Base-by-base conservation (phyloP, 2,888 invertebrate genomes). In the Drosophila ochracea region DNA sequence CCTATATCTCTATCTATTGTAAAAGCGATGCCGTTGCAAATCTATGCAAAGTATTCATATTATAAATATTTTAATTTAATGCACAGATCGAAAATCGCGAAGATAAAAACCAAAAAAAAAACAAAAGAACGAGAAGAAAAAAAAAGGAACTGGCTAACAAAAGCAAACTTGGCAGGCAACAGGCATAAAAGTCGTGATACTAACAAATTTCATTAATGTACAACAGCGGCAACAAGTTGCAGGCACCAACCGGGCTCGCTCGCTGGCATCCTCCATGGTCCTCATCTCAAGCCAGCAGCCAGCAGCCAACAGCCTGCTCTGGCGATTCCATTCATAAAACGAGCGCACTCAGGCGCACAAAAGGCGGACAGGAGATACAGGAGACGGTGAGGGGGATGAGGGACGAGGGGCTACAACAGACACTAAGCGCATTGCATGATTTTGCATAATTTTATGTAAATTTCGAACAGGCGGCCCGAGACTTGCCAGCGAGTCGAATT, bases 181-280 rank as follows among this genome's bases (percentile, higher is more conserved):
- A 83, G 89, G 85, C 90, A 88, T 80, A 90, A 84, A 89, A 88
- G 81, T 92, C 92, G 91, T 91, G 91, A 91, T 90, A 86, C 89
- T 81, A 91, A 91, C 92, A 92, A 91, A 91, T 91, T 91, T 91
- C 89, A 84, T 89, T 90, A 86, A 88, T 91, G 91, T 91, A 85
- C 82, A 89, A 91, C 91, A 91, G 83, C 77, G 86, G 81, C 84
- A 90, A 90, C 86, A 90, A 87, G 86, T 87, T 87, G 90, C 89
- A 76, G 78, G 66, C 87, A 72, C 70, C 57, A 54, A 57, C 39
- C n/a, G 21, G 66, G 70, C 68, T 63, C 31, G 33, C 65, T 73
- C 59, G 64, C 77, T 83, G 54, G 62, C 31, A 58, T 35, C 69
- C 71, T 69, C 47, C 69, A 35, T 47, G 47, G 47, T 47, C 47